These are phyloP conservation scores for Leptatherina wallacei DNA, from an alignment of 2,797 vertebrate species.

Conservation along the genomic window DNA sequence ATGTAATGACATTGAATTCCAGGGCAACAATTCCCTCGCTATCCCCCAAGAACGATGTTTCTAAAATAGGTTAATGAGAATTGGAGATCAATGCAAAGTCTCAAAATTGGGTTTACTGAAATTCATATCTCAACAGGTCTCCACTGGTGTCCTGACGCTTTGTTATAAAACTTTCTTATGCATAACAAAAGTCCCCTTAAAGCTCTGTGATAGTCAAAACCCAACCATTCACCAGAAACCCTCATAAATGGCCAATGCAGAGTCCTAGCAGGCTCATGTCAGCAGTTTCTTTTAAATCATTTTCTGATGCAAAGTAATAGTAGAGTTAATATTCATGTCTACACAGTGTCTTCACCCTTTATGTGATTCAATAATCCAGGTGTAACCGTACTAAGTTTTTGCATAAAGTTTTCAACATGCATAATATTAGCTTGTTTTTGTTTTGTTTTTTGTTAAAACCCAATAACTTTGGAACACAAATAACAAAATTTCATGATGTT, in stretches of 20 bases:
- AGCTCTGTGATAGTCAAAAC: slow-evolving; percentile 14
- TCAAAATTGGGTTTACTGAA: slow-evolving; percentile 61
- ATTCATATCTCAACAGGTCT: slow-evolving; percentile 60
- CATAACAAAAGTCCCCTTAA: slow-evolving; percentile 37
- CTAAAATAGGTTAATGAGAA: slow-evolving; percentile 79
- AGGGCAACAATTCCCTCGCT: slow-evolving; percentile 66
- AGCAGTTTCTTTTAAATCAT: slow-evolving; percentile 47
- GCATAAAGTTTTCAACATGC: too few relatives aligned
- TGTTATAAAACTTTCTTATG: slow-evolving; percentile 30
- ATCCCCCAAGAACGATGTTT: slow-evolving; percentile 47
- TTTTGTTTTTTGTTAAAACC: too few relatives aligned
- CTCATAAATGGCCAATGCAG: slow-evolving; percentile 9
- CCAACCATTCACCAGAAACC: slow-evolving; percentile 13
- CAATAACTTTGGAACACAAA: too few relatives aligned
- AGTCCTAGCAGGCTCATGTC: slow-evolving; percentile 40
- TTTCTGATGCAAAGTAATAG: slow-evolving; percentile 44
- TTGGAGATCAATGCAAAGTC: slow-evolving; percentile 68
- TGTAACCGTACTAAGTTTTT: too few relatives aligned
- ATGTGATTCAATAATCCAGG: slow-evolving; percentile 20
- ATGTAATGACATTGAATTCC: slow-evolving; percentile 47
- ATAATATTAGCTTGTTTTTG: too few relatives aligned
- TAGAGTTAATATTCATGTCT: slow-evolving; percentile 49
- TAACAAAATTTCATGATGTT: too few relatives aligned
- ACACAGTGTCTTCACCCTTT: slow-evolving; percentile 15
- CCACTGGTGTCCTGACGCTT: slow-evolving; percentile 37